phyloP scores from a whole-genome alignment of 2,113 vertebrate species.

The Plecotus auritus region DNA sequence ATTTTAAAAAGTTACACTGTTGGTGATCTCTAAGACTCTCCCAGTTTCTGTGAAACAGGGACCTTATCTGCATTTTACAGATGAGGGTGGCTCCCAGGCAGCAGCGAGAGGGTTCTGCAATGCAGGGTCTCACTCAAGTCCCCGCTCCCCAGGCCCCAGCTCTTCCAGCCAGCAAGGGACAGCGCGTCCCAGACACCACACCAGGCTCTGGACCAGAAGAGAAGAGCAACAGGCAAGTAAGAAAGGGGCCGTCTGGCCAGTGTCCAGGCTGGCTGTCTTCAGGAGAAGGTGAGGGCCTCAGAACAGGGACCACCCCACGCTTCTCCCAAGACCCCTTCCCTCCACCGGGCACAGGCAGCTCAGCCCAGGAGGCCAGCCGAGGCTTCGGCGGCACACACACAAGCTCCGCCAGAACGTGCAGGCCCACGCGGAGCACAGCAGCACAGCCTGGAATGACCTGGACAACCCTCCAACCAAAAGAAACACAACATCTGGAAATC shows the following conservation, averaged over 20 bases:
- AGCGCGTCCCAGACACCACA: background rate
- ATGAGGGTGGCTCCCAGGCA: background rate
- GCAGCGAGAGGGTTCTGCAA: background rate
- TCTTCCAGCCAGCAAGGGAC: background rate
- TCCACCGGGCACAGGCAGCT: background rate
- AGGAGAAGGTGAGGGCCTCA: background rate
- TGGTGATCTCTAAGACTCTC: background rate
- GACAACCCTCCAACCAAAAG: background rate
- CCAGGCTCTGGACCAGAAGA: background rate
- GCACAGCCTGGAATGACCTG: background rate
- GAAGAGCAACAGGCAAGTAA: background rate
- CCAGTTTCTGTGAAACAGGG: background rate
- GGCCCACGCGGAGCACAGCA: background rate
- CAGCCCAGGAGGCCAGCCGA: background rate
- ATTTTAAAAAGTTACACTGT: background rate
- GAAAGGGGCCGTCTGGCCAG: background rate
- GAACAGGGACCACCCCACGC: background rate
- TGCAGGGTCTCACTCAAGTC: background rate
- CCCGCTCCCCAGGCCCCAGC: background rate
- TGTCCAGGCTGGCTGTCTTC: fast-evolving
- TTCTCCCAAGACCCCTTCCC: background rate
- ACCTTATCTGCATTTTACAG: background rate
- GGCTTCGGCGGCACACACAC: background rate
- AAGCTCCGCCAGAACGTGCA: background rate
- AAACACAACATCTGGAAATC: conserved; percentile 4